Evolutionary conservation across 2,888 invertebrate species (phyloP).

Genomic region (Adelognathus sp.): DNA sequence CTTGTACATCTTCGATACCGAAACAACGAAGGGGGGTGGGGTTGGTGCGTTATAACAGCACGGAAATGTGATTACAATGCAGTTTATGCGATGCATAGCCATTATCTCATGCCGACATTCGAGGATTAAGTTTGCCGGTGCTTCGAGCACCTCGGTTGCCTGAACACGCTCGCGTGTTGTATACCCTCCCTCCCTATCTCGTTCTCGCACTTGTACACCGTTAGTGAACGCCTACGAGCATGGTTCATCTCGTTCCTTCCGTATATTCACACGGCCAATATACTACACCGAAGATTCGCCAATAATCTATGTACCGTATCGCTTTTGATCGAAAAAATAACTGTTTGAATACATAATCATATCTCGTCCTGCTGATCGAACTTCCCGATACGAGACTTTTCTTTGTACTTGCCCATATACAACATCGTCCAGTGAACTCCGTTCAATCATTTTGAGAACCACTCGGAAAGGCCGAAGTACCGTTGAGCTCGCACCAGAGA

Average conservation of each 20-base stretch:
- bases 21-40: conserved; percentile 28
- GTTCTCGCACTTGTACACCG: conserved; percentile 17
- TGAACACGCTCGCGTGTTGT: conserved; percentile 46
- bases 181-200: background rate
- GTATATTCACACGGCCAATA: background rate
- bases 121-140: conserved; percentile 69
- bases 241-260: background rate
- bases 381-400: background rate
- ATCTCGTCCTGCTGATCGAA: background rate
- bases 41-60: conserved; percentile 43
- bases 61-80: conserved; percentile 65
- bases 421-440: background rate
- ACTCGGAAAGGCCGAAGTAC: conserved; percentile 55
- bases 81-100: conserved; percentile 69
- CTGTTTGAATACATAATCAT: background rate
- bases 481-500: conserved; percentile 58
- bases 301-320: background rate
- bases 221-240: conserved; percentile 25
- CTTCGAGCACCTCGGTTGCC: conserved; percentile 36
- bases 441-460: background rate
- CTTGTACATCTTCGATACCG: conserved; percentile 34
- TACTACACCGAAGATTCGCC: background rate
- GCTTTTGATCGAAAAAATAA: background rate
- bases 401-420: background rate
- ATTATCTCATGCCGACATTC: conserved; percentile 71